Conservation (phyloP, 37 sponge, comb jelly and placozoan species). For the Oscarella lobularis region DNA sequence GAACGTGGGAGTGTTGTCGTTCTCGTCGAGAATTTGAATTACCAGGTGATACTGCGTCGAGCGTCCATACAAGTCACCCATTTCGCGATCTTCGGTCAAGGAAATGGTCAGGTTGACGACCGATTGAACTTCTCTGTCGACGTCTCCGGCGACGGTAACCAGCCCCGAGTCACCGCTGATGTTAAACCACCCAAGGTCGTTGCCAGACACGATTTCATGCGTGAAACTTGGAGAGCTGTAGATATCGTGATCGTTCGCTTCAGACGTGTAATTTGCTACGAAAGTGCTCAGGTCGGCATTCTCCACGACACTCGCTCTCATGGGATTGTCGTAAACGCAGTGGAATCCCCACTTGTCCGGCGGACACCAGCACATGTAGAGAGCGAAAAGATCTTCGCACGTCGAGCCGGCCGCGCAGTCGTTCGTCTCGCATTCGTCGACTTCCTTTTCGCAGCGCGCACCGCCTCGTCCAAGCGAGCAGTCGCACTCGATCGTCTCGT, state of each 20-base stretch:
- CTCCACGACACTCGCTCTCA: background rate
- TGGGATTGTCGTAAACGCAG: background rate
- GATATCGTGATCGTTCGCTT: background rate
- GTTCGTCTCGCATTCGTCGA: background rate
- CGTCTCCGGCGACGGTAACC: background rate
- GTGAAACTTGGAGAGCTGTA: background rate
- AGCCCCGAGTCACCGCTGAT: background rate
- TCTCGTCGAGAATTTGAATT: background rate
- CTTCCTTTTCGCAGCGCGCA: background rate
- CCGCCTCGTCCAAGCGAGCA: background rate
- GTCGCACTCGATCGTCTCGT: background rate
- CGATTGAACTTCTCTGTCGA: background rate
- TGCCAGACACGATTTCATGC: background rate
- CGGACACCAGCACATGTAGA: background rate
- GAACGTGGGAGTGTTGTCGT: constrained; percentile 4
- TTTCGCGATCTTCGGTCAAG: background rate
- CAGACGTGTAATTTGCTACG: background rate
- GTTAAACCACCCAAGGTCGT: background rate
- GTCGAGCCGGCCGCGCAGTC: background rate
- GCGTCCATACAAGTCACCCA: no score
- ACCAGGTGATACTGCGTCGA: background rate
- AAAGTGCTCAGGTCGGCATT: background rate
- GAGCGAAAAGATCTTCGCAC: background rate
- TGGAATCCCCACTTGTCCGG: background rate
- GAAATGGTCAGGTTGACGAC: background rate